Percentiles rank a stretch among this genome's conserved stretches.
These are phyloP conservation scores for Cerastis leucographa DNA, from an alignment of 2,888 invertebrate genomes.

Conservation along the genomic window DNA sequence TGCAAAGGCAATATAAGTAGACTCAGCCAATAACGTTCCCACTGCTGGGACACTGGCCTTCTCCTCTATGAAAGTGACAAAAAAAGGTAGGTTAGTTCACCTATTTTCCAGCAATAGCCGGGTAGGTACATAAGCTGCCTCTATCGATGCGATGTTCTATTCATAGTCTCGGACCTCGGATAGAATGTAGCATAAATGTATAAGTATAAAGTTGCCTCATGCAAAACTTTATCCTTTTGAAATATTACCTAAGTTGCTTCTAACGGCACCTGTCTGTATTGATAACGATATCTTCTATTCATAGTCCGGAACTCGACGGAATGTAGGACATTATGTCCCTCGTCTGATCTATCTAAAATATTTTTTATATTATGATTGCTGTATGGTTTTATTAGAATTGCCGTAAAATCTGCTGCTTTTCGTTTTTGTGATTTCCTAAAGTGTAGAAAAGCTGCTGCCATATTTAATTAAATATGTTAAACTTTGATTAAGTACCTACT, in stretches of 20 bases:
- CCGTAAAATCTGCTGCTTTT: neutral
- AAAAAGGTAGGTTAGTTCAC: neutral
- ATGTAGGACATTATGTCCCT: conserved; percentile 7
- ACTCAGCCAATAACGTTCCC: neutral
- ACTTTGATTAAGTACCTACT: neutral
- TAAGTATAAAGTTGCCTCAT: conserved; percentile 3
- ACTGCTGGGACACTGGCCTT: neutral
- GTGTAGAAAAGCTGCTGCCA: neutral
- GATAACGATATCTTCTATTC: conserved; percentile 41
- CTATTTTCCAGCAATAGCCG: neutral
- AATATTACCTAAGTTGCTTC: conserved; percentile 40
- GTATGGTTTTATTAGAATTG: neutral
- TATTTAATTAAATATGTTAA: neutral
- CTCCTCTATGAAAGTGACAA: neutral
- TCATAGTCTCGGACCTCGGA: neutral
- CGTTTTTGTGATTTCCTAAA: neutral
- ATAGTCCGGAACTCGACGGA: conserved; percentile 40
- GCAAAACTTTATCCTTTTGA: conserved; percentile 40
- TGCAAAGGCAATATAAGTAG: neutral
- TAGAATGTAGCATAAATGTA: neutral
- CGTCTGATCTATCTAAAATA: neutral
- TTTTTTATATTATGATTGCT: neutral
- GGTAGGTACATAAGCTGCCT: neutral
- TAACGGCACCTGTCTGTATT: conserved; percentile 14
- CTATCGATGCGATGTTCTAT: neutral